Evolutionary conservation across 2,797 vertebrate genomes (phyloP).

Genomic region (Ceryle rudis): DNA sequence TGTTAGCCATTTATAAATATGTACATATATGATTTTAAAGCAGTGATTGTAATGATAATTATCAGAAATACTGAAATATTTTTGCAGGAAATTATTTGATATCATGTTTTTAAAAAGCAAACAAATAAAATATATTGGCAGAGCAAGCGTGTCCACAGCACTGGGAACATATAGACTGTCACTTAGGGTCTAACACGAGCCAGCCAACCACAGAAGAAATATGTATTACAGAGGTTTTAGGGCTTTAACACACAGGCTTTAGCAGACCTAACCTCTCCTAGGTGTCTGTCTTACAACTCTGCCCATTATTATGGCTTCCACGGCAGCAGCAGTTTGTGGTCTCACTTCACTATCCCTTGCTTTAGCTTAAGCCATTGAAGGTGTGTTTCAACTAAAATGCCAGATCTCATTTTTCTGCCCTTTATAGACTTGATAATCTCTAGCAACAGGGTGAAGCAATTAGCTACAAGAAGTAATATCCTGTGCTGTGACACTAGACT

Average conservation of each 20-base stretch:
- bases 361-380: neutral
- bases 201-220: neutral
- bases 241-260: neutral
- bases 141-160: neutral
- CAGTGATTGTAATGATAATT: neutral
- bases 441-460: neutral
- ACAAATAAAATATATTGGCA: neutral
- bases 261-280: neutral
- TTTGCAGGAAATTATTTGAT: neutral
- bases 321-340: neutral
- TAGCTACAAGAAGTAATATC: neutral
- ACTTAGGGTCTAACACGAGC: neutral
- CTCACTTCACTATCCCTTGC: neutral
- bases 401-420: neutral
- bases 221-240: neutral
- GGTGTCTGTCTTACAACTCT: neutral
- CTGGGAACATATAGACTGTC: neutral
- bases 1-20: neutral
- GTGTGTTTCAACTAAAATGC: neutral
- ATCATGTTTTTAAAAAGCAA: neutral
- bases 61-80: neutral
- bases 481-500: neutral
- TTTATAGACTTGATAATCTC: neutral
- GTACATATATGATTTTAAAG: neutral
- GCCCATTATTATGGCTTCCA: neutral